Evolutionary conservation across 2,888 invertebrate genomes (phyloP).

Genomic region (Pheosia tremula): DNA sequence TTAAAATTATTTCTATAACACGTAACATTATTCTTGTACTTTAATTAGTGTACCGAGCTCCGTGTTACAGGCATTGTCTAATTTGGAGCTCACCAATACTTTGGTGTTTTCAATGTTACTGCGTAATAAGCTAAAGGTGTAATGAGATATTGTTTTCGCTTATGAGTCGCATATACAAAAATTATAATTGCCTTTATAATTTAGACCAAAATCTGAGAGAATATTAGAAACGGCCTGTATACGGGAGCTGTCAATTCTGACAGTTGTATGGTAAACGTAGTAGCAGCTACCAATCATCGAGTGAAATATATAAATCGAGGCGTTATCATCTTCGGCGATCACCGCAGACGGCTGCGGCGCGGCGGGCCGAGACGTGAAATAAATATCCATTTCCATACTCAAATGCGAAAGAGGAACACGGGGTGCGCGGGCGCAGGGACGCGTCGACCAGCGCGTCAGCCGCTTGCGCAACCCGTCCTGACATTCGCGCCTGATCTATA

Average conservation of each 20-base stretch:
- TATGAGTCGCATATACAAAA: no score
- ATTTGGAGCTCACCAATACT: no score
- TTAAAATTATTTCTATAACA: no score
- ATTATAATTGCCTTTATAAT: no score
- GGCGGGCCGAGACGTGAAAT: constrained; percentile 71
- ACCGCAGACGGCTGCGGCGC: constrained; percentile 67
- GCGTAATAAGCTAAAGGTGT: no score
- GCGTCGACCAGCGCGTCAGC: constrained; percentile 48
- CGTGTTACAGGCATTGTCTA: no score
- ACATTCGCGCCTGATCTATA: constrained; percentile 76
- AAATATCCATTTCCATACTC: constrained; percentile 82
- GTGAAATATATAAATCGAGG: constrained; percentile 81
- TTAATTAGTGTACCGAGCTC: no score
- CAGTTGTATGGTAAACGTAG: constrained; percentile 72
- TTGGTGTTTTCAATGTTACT: no score
- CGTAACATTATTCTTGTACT: no score
- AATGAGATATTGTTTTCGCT: no score
- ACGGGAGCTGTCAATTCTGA: constrained; percentile 53
- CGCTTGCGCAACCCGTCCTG: constrained; percentile 46
- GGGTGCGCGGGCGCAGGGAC: constrained; percentile 55
- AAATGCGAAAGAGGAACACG: constrained; percentile 60
- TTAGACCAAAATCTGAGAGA: no score
- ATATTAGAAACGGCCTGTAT: constrained; percentile 51
- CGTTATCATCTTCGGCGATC: constrained; percentile 81
- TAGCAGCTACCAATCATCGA: constrained; percentile 78